Evolutionary conservation across 2,113 vertebrate species (phyloP).

Genomic region (Hippocampus zosterae): DNA sequence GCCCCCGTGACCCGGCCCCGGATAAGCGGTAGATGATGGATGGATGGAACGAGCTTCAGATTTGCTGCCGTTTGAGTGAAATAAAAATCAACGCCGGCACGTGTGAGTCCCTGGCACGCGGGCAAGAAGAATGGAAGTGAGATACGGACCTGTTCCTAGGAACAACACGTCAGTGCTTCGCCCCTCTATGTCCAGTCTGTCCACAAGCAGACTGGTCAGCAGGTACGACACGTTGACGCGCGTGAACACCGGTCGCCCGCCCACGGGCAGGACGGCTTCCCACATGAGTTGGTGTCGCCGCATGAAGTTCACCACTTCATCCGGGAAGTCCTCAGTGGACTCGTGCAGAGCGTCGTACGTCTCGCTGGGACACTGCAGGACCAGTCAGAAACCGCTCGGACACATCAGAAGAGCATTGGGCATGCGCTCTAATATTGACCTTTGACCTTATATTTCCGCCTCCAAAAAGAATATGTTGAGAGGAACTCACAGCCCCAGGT

Average conservation of each 20-base stretch:
- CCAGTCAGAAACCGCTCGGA: background rate
- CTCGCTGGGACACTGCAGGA: slow-evolving; percentile 80
- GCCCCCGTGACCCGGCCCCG: no score
- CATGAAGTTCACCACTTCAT: slow-evolving; percentile 84
- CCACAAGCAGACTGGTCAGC: slow-evolving; percentile 76
- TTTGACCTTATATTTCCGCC: background rate
- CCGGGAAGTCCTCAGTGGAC: slow-evolving; percentile 82
- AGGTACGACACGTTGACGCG: slow-evolving; percentile 62
- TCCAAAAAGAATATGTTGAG: no score
- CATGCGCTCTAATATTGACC: no score
- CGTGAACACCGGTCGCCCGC: slow-evolving; percentile 69
- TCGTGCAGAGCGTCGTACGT: slow-evolving; percentile 78
- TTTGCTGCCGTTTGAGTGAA: no score
- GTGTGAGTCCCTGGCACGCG: no score
- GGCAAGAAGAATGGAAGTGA: no score
- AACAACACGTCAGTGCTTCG: slow-evolving; percentile 74
- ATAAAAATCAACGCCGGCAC: no score
- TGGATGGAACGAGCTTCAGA: no score
- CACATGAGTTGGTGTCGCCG: slow-evolving; percentile 85
- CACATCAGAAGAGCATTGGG: no score
- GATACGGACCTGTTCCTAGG: slow-evolving; percentile 79
- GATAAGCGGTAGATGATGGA: no score
- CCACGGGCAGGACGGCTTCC: slow-evolving; percentile 76
- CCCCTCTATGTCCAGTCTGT: slow-evolving; percentile 73
- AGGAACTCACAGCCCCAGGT: slow-evolving; percentile 76